Base-by-base conservation (phyloP, 2,797 vertebrate species). In the Gymnodraco acuticeps region DNA sequence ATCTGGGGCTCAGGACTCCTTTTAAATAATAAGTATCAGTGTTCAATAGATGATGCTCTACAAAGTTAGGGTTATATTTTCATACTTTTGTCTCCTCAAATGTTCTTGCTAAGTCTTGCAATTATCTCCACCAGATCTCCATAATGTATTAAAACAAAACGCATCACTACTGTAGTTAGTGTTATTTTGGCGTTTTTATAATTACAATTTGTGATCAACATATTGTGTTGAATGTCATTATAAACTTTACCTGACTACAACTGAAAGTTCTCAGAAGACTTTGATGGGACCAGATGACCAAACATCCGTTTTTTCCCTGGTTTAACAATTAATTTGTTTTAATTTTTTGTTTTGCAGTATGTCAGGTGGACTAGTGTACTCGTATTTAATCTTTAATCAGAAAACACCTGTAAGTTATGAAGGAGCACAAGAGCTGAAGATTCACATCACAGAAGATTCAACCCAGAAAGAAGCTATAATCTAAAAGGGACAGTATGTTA, bases 331-430 rank as follows among this genome's bases (percentile, higher is more conserved):
- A 3, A 46, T 56, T 27, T 42, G 16, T 12, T 73, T 64, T 65
- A 62, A 0, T 69, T 8, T 79, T 61, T 53, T 62, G 33, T 17
- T 70, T 70, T 72, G 50, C 88, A 95, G 95, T 46, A 92, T 96
- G 78, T 87, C 88, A 17, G 95, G 93, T 2, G 95, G 95, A 66
- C 75, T 95, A 2, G 17, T 80, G 1, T 96, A 95, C 59, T 94
- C 95, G 2, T 95, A 90, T 78, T 12, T 95, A 66, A 91, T 87
- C 3, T 95, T 96, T 51, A 78, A 47, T 51, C 84, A 60, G 58
- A 80, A 70, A 65, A 13, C 78, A 9, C 27, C 89, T 14, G 58
- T 41, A 69, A 31, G 6, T 1, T 58, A 54, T 3, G 1, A 55
- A 58, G 71, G 11, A 60, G 31, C 64, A 0, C 65, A 78, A n/a